These are phyloP conservation scores for Castor canadensis DNA, from an alignment of 2,113 vertebrate genomes.

Conservation along the genomic window DNA sequence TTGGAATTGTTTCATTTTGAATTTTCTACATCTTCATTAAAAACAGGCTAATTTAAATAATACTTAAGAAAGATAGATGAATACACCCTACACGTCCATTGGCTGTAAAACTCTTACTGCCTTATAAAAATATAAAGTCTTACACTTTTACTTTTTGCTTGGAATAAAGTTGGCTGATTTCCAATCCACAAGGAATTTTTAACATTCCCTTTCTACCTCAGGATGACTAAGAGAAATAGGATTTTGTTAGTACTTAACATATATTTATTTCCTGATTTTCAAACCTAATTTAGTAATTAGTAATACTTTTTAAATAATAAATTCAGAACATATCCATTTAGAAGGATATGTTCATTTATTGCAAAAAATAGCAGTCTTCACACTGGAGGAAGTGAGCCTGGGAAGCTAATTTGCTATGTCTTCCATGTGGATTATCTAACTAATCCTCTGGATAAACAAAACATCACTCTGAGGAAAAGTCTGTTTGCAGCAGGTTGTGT, in stretches of 20 bases:
- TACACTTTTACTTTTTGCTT: background rate
- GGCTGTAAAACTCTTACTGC: background rate
- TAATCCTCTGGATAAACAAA: conserved; percentile 31
- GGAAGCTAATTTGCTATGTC: background rate
- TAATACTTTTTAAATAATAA: background rate
- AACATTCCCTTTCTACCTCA: background rate
- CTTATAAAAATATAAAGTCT: background rate
- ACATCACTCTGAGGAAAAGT: background rate
- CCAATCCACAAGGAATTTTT: background rate
- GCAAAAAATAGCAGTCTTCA: background rate
- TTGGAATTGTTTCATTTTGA: background rate
- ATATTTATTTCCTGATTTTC: conserved; percentile 37
- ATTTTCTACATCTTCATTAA: background rate
- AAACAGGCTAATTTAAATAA: background rate
- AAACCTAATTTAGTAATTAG: background rate
- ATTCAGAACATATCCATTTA: background rate
- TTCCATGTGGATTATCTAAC: background rate
- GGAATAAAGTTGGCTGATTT: background rate
- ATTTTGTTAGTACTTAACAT: background rate
- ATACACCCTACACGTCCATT: background rate
- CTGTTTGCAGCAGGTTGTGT: background rate
- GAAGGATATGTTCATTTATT: background rate
- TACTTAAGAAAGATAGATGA: background rate
- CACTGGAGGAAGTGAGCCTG: background rate
- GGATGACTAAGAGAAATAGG: background rate